phyloP scores from a whole-genome alignment of 2,888 invertebrate species.

The Erynnis tages region DNA sequence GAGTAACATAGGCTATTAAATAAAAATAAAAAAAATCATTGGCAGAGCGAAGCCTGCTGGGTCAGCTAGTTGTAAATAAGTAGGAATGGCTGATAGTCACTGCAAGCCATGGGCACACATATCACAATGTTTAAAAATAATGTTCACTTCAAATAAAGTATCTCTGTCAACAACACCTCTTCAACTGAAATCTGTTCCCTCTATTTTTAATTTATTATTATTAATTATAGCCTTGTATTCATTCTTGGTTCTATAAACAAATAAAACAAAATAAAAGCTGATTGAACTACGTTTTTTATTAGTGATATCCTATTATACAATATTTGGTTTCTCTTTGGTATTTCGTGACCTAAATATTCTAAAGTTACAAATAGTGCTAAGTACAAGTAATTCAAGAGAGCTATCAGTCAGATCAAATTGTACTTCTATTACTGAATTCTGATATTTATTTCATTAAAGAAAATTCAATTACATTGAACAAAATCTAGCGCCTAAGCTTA shows the following conservation, averaged over 20 bases:
- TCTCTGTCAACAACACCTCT: no score
- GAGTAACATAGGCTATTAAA: no score
- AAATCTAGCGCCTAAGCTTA: not conserved
- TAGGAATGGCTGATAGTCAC: no score
- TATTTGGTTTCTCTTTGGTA: constrained; percentile 28
- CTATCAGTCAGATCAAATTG: constrained; percentile 15
- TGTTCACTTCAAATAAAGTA: no score
- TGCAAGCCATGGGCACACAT: not conserved
- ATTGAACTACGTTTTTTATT: constrained; percentile 21
- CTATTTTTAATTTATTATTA: no score
- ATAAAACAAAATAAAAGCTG: not conserved
- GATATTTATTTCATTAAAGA: constrained; percentile 3
- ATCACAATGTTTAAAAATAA: not conserved
- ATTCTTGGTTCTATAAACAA: no score
- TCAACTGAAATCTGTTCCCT: no score
- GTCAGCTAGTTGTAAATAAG: no score
- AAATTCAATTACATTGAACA: not conserved
- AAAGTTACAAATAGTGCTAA: not conserved
- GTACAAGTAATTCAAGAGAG: not conserved
- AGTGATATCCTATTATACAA: constrained; percentile 20
- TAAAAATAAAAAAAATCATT: no score
- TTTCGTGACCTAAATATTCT: constrained; percentile 5
- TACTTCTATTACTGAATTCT: constrained; percentile 8
- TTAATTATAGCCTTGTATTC: no score
- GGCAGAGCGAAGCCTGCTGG: no score